These are phyloP conservation scores for Urophycis tenuis DNA, from an alignment of 2,797 vertebrate species.

Conservation along the genomic window DNA sequence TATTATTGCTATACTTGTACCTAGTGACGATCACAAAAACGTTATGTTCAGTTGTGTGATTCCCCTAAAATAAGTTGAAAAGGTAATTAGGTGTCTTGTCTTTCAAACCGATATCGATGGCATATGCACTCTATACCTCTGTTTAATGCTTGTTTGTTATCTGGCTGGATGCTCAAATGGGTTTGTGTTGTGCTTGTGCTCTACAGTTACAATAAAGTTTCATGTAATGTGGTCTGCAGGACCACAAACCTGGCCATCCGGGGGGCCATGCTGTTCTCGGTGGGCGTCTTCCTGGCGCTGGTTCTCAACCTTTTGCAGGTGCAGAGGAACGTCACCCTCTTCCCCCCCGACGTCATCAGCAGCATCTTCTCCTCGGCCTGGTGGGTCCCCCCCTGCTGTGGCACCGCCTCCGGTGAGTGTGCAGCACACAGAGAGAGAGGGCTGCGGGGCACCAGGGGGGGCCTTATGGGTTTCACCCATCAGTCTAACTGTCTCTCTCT, in stretches of 20 bases:
- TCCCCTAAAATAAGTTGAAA: background rate
- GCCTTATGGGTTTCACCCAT: no score
- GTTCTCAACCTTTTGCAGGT: constrained; percentile 94
- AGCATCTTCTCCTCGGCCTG: constrained; percentile 94
- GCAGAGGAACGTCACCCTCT: constrained; percentile 91
- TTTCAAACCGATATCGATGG: background rate
- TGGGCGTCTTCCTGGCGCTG: constrained; percentile 88
- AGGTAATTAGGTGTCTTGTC: background rate
- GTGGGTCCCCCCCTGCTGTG: constrained; percentile 95
- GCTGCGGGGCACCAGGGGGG: no score
- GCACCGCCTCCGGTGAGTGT: constrained; percentile 83
- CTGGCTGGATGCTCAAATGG: background rate
- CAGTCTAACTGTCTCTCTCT: background rate
- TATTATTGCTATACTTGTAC: background rate
- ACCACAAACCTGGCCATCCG: constrained; percentile 84
- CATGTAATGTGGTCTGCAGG: constrained; percentile 19
- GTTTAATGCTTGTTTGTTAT: background rate
- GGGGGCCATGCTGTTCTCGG: constrained; percentile 82
- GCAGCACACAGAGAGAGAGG: background rate
- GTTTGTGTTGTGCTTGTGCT: background rate
- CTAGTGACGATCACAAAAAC: no score
- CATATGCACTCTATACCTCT: background rate
- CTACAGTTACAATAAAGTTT: background rate
- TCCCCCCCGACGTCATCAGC: constrained; percentile 90
- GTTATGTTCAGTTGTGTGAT: background rate